Evolutionary conservation across 2,113 vertebrate species (phyloP).

Genomic region (Sinocyclocheilus anshuiensis): DNA sequence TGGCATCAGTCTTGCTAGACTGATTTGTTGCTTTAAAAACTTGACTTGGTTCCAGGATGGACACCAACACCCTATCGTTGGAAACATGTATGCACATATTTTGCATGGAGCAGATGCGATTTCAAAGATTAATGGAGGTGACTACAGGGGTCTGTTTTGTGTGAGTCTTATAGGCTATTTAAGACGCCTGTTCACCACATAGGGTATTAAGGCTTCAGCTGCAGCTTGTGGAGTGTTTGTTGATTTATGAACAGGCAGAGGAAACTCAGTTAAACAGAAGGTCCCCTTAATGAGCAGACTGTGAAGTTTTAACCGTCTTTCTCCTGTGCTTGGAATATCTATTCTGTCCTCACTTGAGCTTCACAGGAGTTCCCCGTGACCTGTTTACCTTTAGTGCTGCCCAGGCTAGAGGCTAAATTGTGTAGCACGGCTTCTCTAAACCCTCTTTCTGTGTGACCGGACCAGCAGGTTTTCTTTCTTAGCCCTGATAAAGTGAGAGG

Average conservation of each 20-base stretch:
- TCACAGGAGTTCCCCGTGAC: neutral
- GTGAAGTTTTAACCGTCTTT: constrained; percentile 35
- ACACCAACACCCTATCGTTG: neutral
- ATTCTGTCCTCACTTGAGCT: constrained; percentile 6
- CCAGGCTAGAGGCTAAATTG: neutral
- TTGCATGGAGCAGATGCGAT: constrained; percentile 26
- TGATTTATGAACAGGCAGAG: constrained; percentile 59
- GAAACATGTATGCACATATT: constrained; percentile 20
- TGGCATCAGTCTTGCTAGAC: constrained; percentile 4
- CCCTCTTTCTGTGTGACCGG: too few relatives aligned
- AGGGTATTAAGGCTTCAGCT: constrained; percentile 35
- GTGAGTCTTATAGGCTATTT: constrained; percentile 46
- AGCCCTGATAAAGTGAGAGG: neutral
- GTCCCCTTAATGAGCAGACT: constrained; percentile 36
- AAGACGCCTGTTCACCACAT: constrained; percentile 44
- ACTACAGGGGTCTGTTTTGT: constrained; percentile 43
- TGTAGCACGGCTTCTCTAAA: neutral
- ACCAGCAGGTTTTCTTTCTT: neutral
- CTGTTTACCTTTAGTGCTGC: neutral
- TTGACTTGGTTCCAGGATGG: neutral
- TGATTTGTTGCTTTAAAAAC: neutral
- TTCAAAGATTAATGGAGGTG: constrained; percentile 41
- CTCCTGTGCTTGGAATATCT: neutral
- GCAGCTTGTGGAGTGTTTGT: constrained; percentile 24
- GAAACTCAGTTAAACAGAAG: constrained; percentile 50